These are phyloP conservation scores for Trinorchestia longiramus DNA, from an alignment of 1,140 invertebrate species.

Conservation along the genomic window DNA sequence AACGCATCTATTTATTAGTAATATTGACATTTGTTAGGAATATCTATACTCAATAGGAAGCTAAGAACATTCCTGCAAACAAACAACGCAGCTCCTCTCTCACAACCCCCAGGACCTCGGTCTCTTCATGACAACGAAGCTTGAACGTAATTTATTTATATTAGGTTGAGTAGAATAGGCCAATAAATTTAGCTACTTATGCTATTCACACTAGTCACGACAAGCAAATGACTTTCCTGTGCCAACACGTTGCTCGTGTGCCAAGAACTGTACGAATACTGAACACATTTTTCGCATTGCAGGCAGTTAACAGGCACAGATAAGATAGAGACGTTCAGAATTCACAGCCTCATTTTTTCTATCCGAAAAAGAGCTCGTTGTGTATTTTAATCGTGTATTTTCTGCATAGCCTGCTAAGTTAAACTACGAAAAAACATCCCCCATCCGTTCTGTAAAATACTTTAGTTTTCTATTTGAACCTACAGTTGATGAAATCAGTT, in stretches of 20 bases:
- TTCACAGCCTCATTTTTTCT: no score
- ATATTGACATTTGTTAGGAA: no score
- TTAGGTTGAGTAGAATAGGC: background rate
- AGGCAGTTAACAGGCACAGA: no score
- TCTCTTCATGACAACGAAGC: background rate
- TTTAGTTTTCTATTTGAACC: background rate
- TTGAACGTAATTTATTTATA: background rate
- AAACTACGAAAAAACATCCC: background rate
- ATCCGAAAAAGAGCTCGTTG: background rate
- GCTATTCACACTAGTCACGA: background rate
- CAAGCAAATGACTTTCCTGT: background rate
- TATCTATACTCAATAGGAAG: no score
- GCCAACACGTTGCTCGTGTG: background rate
- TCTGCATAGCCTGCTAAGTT: background rate
- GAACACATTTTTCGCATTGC: no score
- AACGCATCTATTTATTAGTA: no score
- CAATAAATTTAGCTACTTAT: background rate
- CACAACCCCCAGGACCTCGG: no score
- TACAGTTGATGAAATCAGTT: background rate
- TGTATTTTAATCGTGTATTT: background rate
- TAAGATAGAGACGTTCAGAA: no score
- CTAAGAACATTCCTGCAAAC: no score
- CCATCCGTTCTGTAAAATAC: background rate
- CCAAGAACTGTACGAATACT: background rate
- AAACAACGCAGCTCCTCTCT: background rate